These are phyloP conservation scores for Pristionchus pacificus DNA, from an alignment of 1,140 invertebrate species.

Conservation along the genomic window DNA sequence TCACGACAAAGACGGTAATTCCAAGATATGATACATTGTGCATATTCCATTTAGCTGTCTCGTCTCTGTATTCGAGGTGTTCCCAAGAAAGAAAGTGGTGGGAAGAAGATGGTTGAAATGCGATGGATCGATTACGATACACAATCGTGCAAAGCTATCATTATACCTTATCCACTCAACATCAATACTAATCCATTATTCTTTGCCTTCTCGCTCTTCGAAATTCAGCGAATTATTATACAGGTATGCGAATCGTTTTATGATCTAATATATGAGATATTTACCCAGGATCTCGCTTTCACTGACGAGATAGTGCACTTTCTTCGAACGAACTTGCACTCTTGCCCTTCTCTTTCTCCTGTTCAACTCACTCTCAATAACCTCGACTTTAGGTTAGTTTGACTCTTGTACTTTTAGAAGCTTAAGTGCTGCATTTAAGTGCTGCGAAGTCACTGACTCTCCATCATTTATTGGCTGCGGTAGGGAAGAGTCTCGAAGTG, in stretches of 20 bases:
- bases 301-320: neutral
- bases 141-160: neutral
- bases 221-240: neutral
- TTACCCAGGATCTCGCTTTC: neutral
- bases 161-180: neutral
- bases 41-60: neutral
- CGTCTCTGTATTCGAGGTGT: neutral
- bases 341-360: neutral
- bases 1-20: no score
- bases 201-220: neutral
- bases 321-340: neutral
- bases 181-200: neutral
- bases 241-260: neutral
- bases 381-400: neutral
- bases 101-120: neutral
- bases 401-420: neutral
- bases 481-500: neutral
- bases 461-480: neutral
- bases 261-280: neutral
- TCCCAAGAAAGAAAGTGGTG: neutral
- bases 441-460: neutral
- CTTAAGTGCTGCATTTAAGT: no score
- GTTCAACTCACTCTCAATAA: neutral
- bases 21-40: no score
- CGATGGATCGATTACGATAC: neutral